phyloP scores from a whole-genome alignment of 2,113 vertebrate species.

The Lagopus leucura region DNA sequence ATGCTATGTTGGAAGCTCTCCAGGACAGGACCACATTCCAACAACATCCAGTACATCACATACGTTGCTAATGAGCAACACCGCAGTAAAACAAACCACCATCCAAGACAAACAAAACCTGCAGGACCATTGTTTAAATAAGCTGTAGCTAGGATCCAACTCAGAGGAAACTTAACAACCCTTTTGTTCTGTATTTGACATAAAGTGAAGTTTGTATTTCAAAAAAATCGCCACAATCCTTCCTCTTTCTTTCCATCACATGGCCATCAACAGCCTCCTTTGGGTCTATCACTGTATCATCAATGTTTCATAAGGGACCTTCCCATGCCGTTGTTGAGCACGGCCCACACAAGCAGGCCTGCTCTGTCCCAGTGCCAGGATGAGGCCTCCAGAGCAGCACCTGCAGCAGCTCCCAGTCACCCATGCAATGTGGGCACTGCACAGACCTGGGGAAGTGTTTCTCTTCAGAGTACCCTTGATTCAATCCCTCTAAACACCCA shows the following conservation, averaged over 20 bases:
- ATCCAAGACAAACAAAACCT: slow-evolving; percentile 22
- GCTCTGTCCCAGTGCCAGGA: neutral
- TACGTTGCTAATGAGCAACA: neutral
- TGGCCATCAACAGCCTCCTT: neutral
- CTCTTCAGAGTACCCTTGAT: neutral
- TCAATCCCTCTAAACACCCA: neutral
- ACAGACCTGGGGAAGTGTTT: neutral
- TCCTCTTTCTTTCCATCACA: neutral
- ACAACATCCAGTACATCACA: neutral
- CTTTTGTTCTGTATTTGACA: neutral
- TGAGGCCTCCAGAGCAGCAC: neutral
- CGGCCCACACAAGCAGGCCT: neutral
- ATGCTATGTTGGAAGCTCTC: neutral
- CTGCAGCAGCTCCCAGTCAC: neutral
- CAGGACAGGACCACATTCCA: neutral
- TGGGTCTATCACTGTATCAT: neutral
- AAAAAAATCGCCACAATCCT: neutral
- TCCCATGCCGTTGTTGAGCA: neutral
- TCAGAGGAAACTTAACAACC: neutral
- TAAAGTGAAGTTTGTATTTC: neutral
- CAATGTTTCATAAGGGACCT: neutral
- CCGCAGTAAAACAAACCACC: neutral
- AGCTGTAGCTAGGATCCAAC: neutral
- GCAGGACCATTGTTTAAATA: slow-evolving; percentile 19
- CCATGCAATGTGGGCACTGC: neutral